Percentiles rank a stretch among this genome's conserved stretches.
phyloP scores from a whole-genome alignment of 2,797 vertebrate species.

The Argyrosomus regius region DNA sequence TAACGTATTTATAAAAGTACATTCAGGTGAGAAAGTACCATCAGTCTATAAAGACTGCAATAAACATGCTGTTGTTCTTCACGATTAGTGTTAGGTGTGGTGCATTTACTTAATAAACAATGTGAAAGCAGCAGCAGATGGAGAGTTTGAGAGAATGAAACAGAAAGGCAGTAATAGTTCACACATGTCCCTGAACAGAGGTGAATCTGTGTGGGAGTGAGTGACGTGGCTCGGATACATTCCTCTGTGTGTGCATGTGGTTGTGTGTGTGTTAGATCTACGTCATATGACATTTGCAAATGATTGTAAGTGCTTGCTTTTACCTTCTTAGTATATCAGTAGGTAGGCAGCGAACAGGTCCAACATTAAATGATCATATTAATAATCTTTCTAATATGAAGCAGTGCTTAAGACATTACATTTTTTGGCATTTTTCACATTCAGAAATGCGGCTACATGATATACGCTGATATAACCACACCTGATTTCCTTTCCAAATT shows the following conservation, averaged over 20 bases:
- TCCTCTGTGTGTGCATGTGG: slow-evolving; percentile 6
- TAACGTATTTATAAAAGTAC: no score
- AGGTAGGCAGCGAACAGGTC: no score
- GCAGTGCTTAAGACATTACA: no score
- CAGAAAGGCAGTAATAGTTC: slow-evolving; percentile 43
- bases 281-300: slow-evolving; percentile 43
- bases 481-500: background rate
- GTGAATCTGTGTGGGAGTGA: slow-evolving; percentile 39
- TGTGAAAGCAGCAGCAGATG: slow-evolving; percentile 20
- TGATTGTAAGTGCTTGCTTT: slow-evolving; percentile 11
- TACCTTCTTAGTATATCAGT: slow-evolving; percentile 2
- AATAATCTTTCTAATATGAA: background rate
- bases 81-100: background rate
- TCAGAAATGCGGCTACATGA: background rate
- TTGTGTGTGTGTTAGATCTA: slow-evolving; percentile 12
- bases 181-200: slow-evolving; percentile 48
- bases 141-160: slow-evolving; percentile 8
- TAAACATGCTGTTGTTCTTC: background rate
- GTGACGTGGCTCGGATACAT: slow-evolving; percentile 53
- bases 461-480: background rate
- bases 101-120: background rate
- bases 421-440: background rate
- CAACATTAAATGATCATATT: background rate
- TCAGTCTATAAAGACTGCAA: background rate
- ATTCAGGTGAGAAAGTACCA: background rate